Conservation (phyloP, 1,140 invertebrate species). For the Ceratina calcarata region DNA sequence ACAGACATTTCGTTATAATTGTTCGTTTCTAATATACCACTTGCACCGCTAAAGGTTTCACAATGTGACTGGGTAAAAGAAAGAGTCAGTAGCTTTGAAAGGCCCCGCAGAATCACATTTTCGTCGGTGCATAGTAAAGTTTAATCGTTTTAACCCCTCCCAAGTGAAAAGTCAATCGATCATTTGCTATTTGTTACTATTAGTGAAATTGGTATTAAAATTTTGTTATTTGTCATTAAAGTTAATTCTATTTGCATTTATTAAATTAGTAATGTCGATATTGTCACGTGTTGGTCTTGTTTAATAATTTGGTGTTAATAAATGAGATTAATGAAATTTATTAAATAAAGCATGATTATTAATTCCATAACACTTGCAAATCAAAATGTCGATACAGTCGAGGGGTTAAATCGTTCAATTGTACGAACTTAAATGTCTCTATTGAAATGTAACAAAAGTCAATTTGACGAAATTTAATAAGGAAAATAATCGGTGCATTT, state of each 20-base stretch:
- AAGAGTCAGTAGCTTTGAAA: constrained; percentile 48
- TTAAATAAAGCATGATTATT: too few species aligned
- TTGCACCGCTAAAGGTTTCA: constrained; percentile 64
- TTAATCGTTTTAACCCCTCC: neutral
- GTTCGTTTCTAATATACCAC: constrained; percentile 55
- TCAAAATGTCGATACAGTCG: too few species aligned
- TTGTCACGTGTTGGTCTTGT: too few species aligned
- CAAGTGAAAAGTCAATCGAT: neutral
- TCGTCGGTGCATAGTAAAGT: neutral
- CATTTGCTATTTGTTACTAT: too few species aligned
- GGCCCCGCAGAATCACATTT: constrained; percentile 21
- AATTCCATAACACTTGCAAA: too few species aligned
- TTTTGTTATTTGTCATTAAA: too few species aligned
- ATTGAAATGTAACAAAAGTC: neutral
- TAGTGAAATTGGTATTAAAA: too few species aligned
- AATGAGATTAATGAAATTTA: too few species aligned
- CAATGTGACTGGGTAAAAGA: constrained; percentile 48
- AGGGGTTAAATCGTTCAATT: constrained; percentile 5
- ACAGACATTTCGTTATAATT: constrained; percentile 45
- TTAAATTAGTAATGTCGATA: too few species aligned
- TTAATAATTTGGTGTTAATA: too few species aligned
- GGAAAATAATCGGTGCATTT: neutral
- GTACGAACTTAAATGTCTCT: neutral
- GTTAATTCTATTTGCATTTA: too few species aligned
- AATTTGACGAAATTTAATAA: neutral